These are phyloP conservation scores for Noctua pronuba DNA, from an alignment of 2,888 invertebrate genomes.

Conservation along the genomic window DNA sequence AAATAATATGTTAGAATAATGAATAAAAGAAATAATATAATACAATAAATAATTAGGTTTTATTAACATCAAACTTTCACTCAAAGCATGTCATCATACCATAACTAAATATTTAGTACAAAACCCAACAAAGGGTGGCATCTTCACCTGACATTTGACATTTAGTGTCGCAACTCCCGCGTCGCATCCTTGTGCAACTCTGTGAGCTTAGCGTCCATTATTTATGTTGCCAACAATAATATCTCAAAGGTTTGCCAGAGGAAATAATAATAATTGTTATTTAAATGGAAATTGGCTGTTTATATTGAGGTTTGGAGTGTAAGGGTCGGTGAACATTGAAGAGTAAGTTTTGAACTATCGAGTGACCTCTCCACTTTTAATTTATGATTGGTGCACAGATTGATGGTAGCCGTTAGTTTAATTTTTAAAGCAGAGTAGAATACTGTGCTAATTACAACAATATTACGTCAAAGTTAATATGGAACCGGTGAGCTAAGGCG, in stretches of 20 bases:
- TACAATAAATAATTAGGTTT: too few species aligned
- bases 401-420: neutral
- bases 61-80: neutral
- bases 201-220: constrained; percentile 50
- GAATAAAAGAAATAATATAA: too few species aligned
- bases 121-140: constrained; percentile 66
- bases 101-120: constrained; percentile 35
- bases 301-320: neutral
- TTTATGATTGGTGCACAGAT: neutral
- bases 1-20: too few species aligned
- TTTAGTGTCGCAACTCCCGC: constrained; percentile 49
- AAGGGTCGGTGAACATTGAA: neutral
- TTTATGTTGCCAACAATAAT: constrained; percentile 50
- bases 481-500: too few species aligned
- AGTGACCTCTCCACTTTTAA: neutral
- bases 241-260: constrained; percentile 28
- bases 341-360: neutral
- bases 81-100: constrained; percentile 10
- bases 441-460: too few species aligned
- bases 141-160: constrained; percentile 74
- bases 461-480: too few species aligned
- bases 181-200: constrained; percentile 54
- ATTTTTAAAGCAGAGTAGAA: too few species aligned
- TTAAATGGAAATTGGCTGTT: constrained; percentile 29
- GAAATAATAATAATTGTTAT: constrained; percentile 47